phyloP scores from a whole-genome alignment of 2,797 vertebrate genomes.

The Cyclura pinguis region DNA sequence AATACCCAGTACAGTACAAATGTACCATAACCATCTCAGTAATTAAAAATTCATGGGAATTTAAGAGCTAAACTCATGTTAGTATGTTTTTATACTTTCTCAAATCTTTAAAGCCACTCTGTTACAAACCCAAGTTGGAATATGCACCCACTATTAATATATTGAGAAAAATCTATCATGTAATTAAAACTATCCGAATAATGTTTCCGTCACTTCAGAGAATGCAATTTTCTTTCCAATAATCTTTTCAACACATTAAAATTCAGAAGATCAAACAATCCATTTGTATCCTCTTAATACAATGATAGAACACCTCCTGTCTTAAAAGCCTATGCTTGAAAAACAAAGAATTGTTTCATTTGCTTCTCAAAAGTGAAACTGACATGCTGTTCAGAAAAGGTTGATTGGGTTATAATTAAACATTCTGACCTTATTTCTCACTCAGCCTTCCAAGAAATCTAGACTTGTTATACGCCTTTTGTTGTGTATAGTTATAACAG shows the following conservation, averaged over 20 bases:
- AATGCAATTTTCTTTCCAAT: slow-evolving; percentile 84
- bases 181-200: slow-evolving; percentile 86
- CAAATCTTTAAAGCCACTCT: slow-evolving; percentile 86
- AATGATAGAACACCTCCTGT: slow-evolving; percentile 71
- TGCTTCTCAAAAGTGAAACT: slow-evolving; percentile 86
- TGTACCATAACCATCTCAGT: slow-evolving; percentile 50
- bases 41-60: slow-evolving; percentile 62
- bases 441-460: slow-evolving; percentile 46
- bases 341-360: slow-evolving; percentile 84
- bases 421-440: slow-evolving; percentile 83
- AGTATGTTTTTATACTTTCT: slow-evolving; percentile 74
- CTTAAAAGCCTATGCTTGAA: slow-evolving; percentile 78
- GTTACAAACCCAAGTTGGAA: slow-evolving; percentile 75
- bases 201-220: slow-evolving; percentile 83
- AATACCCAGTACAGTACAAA: slow-evolving; percentile 23
- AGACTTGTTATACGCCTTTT: slow-evolving; percentile 41
- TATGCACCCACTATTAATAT: slow-evolving; percentile 80
- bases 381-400: slow-evolving; percentile 84
- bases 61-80: slow-evolving; percentile 69
- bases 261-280: slow-evolving; percentile 86
- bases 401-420: slow-evolving; percentile 89
- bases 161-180: slow-evolving; percentile 79
- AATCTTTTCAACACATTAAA: slow-evolving; percentile 86
- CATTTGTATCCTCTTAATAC: slow-evolving; percentile 79
- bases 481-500: slow-evolving; percentile 51